Percentiles rank a stretch among this genome's conserved stretches.
phyloP scores from a whole-genome alignment of 2,888 invertebrate genomes.

The Rhagophthalmus giganteus region DNA sequence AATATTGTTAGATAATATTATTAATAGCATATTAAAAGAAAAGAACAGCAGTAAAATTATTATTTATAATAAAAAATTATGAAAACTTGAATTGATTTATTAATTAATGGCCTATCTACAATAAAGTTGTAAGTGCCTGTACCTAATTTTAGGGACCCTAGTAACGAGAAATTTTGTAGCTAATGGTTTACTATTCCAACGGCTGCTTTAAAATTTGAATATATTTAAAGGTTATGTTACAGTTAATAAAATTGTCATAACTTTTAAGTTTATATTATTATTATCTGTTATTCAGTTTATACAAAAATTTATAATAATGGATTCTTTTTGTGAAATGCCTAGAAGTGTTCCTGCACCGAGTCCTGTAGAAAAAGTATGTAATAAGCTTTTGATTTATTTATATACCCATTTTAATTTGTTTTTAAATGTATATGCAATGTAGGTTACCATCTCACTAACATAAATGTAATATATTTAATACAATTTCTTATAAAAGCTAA shows the following conservation, averaged over 20 bases:
- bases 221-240: background rate
- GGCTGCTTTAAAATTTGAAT: background rate
- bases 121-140: too few relatives aligned
- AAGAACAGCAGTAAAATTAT: too few relatives aligned
- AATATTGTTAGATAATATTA: too few relatives aligned
- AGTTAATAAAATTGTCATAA: background rate
- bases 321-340: slow-evolving; percentile 51
- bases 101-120: too few relatives aligned
- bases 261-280: background rate
- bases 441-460: too few relatives aligned
- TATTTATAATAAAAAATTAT: too few relatives aligned
- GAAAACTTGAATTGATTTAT: too few relatives aligned
- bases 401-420: background rate
- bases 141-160: too few relatives aligned
- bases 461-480: slow-evolving; percentile 4
- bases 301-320: slow-evolving; percentile 41
- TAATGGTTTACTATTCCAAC: background rate
- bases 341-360: slow-evolving; percentile 45
- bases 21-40: too few relatives aligned
- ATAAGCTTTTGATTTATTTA: background rate
- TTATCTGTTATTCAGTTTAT: background rate
- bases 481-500: too few relatives aligned
- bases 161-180: slow-evolving; percentile 3
- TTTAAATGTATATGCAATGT: too few relatives aligned
- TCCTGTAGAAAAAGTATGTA: slow-evolving; percentile 39